Conservation (phyloP, 1,140 invertebrate genomes). For the Nymphalis io region DNA sequence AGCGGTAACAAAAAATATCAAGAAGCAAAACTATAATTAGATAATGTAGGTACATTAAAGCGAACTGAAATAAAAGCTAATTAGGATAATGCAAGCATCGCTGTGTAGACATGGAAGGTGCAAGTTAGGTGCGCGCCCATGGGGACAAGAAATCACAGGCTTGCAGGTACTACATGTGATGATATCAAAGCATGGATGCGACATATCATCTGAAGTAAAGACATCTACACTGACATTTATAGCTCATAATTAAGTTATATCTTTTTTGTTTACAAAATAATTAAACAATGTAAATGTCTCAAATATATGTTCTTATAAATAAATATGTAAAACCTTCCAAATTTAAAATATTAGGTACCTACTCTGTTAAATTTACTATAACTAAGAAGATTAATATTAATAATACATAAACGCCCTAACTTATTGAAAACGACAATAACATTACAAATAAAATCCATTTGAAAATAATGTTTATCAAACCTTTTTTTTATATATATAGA, state of each 20-base stretch:
- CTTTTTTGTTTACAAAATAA: too few species aligned
- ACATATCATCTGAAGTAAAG: not conserved
- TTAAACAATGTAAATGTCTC: too few species aligned
- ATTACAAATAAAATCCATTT: too few species aligned
- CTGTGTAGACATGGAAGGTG: constrained; percentile 44
- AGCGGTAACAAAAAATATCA: not conserved
- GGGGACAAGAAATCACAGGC: constrained; percentile 58
- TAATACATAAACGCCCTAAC: too few species aligned
- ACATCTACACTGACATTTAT: not conserved
- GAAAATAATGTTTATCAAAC: too few species aligned
- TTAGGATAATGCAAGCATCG: constrained; percentile 62
- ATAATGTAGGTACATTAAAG: constrained; percentile 12
- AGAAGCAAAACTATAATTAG: not conserved
- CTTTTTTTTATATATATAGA: too few species aligned
- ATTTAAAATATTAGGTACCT: too few species aligned
- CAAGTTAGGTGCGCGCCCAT: constrained; percentile 54
- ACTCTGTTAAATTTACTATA: too few species aligned
- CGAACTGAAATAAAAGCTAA: constrained; percentile 54
- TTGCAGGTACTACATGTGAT: constrained; percentile 31
- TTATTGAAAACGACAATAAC: too few species aligned
- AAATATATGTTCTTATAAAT: too few species aligned
- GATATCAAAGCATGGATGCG: constrained; percentile 31
- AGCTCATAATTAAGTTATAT: not conserved
- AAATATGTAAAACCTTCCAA: too few species aligned
- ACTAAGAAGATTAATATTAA: too few species aligned